Base-by-base conservation (phyloP, 1,140 invertebrate genomes). In the Calephelis nemesis region DNA sequence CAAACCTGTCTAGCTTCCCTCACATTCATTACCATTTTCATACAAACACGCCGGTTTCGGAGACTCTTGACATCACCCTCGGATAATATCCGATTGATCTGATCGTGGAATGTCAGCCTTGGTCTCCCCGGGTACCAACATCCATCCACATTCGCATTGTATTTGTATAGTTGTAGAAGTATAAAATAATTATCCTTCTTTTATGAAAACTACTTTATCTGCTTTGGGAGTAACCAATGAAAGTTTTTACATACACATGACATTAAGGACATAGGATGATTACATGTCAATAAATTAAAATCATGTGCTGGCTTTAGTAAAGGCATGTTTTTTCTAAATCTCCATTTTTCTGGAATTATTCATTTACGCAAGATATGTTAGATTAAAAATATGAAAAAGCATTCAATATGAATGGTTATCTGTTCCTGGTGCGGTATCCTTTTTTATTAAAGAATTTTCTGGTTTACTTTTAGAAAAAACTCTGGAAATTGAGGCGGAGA, bases 201-300 rank as follows among this genome's bases (percentile, higher is more conserved):
- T 9, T 52, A 7, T 15, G 49, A 13, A 15, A 52, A 52, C 49
- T n/a, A 52, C 13, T 52, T 8, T 8, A 52, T 13, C 1, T 15
- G 49, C 15, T 52, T 52, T 2, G 13, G n/a, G 3, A 19, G 9
- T 15, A 52, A 9, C 49, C 49, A 52, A 13, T 52, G 49, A 10
- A 52, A 52, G 10, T n/a, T 52, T 52, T 52, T 19, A 52, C 49
- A 52, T 52, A 52, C n/a, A 52, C n/a, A 19, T 52, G 13, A 52
- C 49, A 52, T 52, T 52, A 52, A 15, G 13, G 49, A n/a, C 7
- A 52, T 52, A 13, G 13, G 13, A 15, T 3, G 49, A 52, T 13
- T 13, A 50, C n/a, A 50, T 50, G 49, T n/a, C n/a, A n/a, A 50
- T 50, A 15, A 50, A 13, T 50, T 12, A 50, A 10, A 10, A 50